A percentile compares a stretch with the other conserved stretches of the same genome.
phyloP scores from a whole-genome alignment of 2,888 invertebrate genomes.

The Troides oblongomaculatus region DNA sequence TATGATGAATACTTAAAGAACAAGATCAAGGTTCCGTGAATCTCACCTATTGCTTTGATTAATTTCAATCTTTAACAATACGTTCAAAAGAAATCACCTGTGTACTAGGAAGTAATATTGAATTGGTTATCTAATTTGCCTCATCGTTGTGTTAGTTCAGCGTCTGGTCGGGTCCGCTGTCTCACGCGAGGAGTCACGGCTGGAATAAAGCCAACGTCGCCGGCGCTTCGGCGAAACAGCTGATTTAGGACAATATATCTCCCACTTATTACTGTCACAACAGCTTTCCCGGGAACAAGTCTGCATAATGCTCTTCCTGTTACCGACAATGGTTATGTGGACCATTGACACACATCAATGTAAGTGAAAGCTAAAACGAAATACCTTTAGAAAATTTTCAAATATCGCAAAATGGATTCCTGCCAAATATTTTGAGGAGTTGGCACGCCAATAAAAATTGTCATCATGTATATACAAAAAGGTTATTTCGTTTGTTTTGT shows the following conservation, averaged over 20 bases:
- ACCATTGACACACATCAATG: conserved; percentile 30
- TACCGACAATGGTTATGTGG: conserved; percentile 24
- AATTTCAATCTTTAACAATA: conserved; percentile 1
- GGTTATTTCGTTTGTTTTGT: neutral
- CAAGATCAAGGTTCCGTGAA: no score
- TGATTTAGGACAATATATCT: conserved; percentile 33
- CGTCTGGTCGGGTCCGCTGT: conserved; percentile 23
- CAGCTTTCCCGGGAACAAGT: conserved; percentile 38
- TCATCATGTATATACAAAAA: neutral
- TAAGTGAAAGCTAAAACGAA: conserved; percentile 11
- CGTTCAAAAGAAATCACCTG: neutral
- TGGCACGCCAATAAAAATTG: neutral
- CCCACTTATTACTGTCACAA: conserved; percentile 37
- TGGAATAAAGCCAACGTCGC: conserved; percentile 46
- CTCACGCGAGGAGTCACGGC: conserved; percentile 27
- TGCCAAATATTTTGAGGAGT: neutral
- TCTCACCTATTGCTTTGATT: no score
- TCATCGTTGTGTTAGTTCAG: neutral
- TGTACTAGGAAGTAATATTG: neutral
- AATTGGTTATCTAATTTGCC: conserved; percentile 6
- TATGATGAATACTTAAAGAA: no score
- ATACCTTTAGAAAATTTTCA: conserved; percentile 1
- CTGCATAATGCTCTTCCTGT: conserved; percentile 35
- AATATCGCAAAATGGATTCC: conserved; percentile 12
- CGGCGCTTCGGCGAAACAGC: conserved; percentile 34